Base-by-base conservation (phyloP, 2,888 invertebrate species). In the Ectemnius lituratus region DNA sequence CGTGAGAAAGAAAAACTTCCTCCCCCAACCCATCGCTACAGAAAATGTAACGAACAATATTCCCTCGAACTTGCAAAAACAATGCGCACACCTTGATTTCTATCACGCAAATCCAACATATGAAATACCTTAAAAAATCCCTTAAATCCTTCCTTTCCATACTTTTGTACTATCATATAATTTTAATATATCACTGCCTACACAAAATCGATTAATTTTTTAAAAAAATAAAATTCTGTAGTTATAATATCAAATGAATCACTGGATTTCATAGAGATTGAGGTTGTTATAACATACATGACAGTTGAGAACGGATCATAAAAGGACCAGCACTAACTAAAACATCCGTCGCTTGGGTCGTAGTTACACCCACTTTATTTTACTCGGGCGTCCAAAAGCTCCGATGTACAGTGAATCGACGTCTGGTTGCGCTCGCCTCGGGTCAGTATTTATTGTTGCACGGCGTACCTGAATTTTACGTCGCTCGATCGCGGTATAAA, bases 371-470 rank as follows among this genome's bases (percentile, higher is more conserved):
- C 66, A 60, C 62, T 73, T 70, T 73, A 73, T 70, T 70, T 70
- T 62, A 62, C 70, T 70, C 70, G 45, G 62, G 8, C 58, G 46
- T 20, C 23, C 62, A 27, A 70, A 28, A 16, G 47, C 45, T 18
- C 64, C 64, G 8, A 37, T 52, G 14, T 37, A 23, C 56, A 70
- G 65, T 18, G 66, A 70, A 73, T 70, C 73, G 70, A 66, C 65
- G 73, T 62, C 46, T 56, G 61, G 64, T 37, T 20, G 65, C 28
- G 57, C 18, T 5, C 23, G 73, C 64, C 61, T 57, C 56, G 61
- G 70, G 70, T 66, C 70, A 62, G 37, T 73, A 73, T 73, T 70
- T 73, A 70, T 73, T 66, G 70, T 62, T 62, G 45, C 58, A 14
- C 62, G 28, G 65, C 49, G 73, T 65, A 61, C 70, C 59, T 70